A percentile compares a stretch with the other conserved stretches of the same genome.
Conservation (phyloP, 1,140 invertebrate genomes). For the Ephestia elutella region DNA sequence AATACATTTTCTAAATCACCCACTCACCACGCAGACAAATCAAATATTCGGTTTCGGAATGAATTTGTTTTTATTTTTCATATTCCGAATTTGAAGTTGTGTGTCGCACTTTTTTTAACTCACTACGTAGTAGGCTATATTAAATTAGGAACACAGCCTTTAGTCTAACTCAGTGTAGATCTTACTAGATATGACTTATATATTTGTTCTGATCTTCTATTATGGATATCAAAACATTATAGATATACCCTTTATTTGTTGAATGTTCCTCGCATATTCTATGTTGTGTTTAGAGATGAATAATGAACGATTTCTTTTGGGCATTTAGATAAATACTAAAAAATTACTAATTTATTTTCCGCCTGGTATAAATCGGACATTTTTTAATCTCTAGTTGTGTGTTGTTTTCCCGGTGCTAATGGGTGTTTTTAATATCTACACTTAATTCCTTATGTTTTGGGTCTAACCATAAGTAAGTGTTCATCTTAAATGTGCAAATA, state of each 20-base stretch:
- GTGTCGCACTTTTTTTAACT: slow-evolving; percentile 29
- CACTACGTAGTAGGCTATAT: slow-evolving; percentile 7
- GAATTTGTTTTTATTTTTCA: slow-evolving; percentile 31
- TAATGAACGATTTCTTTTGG: background rate
- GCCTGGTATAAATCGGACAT: too few relatives aligned
- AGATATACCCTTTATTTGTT: background rate
- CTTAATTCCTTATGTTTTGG: too few relatives aligned
- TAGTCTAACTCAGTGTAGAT: background rate
- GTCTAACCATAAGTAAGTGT: too few relatives aligned
- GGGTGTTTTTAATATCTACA: too few relatives aligned
- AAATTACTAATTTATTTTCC: too few relatives aligned
- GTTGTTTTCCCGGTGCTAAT: too few relatives aligned
- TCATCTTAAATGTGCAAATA: too few relatives aligned
- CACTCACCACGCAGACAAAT: slow-evolving; percentile 33
- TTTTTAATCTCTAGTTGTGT: too few relatives aligned
- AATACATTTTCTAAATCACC: slow-evolving; percentile 65
- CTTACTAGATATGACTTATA: background rate
- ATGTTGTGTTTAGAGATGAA: background rate
- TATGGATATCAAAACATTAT: background rate
- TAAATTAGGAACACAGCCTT: background rate
- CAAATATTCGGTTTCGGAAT: slow-evolving; percentile 26
- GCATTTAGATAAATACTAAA: too few relatives aligned
- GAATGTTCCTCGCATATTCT: background rate
- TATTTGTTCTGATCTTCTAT: background rate
- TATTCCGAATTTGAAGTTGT: slow-evolving; percentile 29